Conservation (phyloP, 2,888 invertebrate species). For the Raillietiella orientalis region DNA sequence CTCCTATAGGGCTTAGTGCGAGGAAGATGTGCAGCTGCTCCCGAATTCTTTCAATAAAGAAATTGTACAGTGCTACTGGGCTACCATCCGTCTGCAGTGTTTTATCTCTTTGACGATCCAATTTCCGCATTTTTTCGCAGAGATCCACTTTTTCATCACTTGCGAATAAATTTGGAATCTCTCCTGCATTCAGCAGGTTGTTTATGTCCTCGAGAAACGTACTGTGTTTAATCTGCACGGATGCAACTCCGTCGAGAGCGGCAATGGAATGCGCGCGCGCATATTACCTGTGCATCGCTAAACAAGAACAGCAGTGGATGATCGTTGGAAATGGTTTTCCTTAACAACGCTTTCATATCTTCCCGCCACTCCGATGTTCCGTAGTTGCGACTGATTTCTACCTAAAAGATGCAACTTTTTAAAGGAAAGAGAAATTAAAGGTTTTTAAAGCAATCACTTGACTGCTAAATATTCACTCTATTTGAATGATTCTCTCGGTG, state of each 20-base stretch:
- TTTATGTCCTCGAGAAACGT: slow-evolving; percentile 72
- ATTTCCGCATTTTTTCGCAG: slow-evolving; percentile 58
- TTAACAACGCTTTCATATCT: slow-evolving; percentile 47
- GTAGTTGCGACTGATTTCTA: too few species aligned
- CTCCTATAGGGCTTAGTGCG: slow-evolving; percentile 69
- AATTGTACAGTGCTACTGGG: slow-evolving; percentile 56
- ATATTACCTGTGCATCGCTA: slow-evolving; percentile 47
- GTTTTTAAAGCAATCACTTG: too few species aligned
- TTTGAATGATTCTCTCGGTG: too few species aligned
- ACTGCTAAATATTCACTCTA: too few species aligned
- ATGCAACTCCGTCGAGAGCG: too few species aligned
- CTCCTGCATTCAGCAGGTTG: slow-evolving; percentile 67
- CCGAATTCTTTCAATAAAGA: slow-evolving; percentile 54
- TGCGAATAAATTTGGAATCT: slow-evolving; percentile 62
- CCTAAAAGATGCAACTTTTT: too few species aligned
- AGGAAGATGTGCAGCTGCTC: slow-evolving; percentile 68
- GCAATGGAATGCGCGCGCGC: too few species aligned
- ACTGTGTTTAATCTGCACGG: slow-evolving; percentile 72
- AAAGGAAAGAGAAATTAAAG: too few species aligned
- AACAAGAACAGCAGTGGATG: slow-evolving; percentile 64
- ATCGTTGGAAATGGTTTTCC: slow-evolving; percentile 47
- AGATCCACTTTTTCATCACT: slow-evolving; percentile 61
- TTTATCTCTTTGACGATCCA: slow-evolving; percentile 61
- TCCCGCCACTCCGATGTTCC: slow-evolving; percentile 61
- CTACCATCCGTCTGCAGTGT: slow-evolving; percentile 58